These are phyloP conservation scores for Tanypteryx hageni DNA, from an alignment of 2,888 invertebrate genomes.

Conservation along the genomic window DNA sequence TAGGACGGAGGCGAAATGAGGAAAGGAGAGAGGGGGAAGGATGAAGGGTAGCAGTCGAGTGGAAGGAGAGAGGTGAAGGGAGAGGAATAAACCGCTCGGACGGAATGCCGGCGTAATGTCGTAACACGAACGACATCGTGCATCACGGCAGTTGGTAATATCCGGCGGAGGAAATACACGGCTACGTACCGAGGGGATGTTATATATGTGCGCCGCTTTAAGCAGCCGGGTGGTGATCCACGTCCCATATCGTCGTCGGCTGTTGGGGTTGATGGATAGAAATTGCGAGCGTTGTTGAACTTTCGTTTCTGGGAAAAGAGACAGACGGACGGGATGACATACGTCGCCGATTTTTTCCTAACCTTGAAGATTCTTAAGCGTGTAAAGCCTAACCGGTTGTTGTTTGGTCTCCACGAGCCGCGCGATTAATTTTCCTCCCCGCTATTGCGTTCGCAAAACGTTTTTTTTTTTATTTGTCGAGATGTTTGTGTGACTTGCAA, in stretches of 20 bases:
- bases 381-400: neutral
- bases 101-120: slow-evolving; percentile 19
- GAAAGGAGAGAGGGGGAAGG: neutral
- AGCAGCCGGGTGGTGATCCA: neutral
- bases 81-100: slow-evolving; percentile 16
- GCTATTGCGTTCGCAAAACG: neutral
- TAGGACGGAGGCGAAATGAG: neutral
- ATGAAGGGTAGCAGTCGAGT: no score
- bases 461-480: no score
- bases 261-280: slow-evolving; percentile 6
- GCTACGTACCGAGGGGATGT: neutral
- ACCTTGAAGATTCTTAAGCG: neutral
- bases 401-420: neutral
- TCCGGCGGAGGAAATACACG: slow-evolving; percentile 24
- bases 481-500: no score
- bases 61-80: neutral
- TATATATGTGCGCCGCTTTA: slow-evolving; percentile 23
- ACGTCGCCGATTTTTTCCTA: neutral
- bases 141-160: slow-evolving; percentile 23
- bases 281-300: slow-evolving; percentile 29
- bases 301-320: neutral
- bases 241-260: neutral
- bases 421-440: neutral
- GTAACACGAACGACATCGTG: slow-evolving; percentile 32
- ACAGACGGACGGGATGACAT: neutral